A percentile compares a stretch with the other conserved stretches of the same genome.
These are phyloP conservation scores for Copidosoma aretas DNA, from an alignment of 2,888 invertebrate genomes.

Conservation along the genomic window DNA sequence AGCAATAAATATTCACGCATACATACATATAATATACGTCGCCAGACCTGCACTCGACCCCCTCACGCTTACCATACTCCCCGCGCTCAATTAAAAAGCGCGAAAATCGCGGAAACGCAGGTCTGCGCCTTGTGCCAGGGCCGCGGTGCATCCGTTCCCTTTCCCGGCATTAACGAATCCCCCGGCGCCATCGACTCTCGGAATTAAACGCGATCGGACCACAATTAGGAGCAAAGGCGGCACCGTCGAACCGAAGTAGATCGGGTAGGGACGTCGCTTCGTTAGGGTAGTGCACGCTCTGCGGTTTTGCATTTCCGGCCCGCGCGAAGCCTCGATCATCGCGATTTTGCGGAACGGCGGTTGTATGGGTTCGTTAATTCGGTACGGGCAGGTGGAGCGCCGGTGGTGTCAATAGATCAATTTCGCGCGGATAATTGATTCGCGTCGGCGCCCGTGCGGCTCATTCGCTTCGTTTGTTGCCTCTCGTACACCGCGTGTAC, in stretches of 20 bases:
- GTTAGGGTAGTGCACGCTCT: constrained; percentile 40
- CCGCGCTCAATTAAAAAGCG: not conserved
- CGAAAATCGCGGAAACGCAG: not conserved
- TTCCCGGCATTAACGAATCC: constrained; percentile 10
- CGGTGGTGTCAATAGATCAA: constrained; percentile 26
- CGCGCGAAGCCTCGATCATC: constrained; percentile 16
- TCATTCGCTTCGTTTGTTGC: not conserved
- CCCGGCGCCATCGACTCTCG: not conserved
- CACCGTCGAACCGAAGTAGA: not conserved
- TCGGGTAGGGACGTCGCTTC: constrained; percentile 8
- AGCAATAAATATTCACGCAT: too few species aligned
- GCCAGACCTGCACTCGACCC: too few species aligned
- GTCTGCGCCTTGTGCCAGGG: not conserved
- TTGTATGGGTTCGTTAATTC: constrained; percentile 37
- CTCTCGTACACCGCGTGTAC: too few species aligned
- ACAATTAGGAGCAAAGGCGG: constrained; percentile 20
- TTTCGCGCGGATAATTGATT: constrained; percentile 31
- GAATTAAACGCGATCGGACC: constrained; percentile 20
- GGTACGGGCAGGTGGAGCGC: not conserved
- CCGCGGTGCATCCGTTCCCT: too few species aligned
- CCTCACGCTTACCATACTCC: too few species aligned
- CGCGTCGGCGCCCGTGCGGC: not conserved
- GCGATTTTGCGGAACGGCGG: not conserved
- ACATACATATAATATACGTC: too few species aligned
- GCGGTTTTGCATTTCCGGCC: constrained; percentile 35